Conservation (phyloP, 2,797 vertebrate species). For the Meriones psammophilus region DNA sequence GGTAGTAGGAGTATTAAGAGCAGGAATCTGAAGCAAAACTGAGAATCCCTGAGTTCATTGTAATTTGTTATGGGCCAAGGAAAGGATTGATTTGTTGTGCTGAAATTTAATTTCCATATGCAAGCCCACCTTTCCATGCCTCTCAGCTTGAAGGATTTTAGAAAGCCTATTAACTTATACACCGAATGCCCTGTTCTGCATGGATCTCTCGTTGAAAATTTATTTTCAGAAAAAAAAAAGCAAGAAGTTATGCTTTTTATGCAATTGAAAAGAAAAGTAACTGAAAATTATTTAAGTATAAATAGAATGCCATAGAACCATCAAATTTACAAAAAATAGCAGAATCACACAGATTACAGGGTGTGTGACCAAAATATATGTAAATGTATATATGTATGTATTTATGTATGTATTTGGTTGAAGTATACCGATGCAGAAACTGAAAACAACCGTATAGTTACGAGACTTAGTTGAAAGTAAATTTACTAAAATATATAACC, state of each 20-base stretch:
- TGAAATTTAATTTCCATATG: conserved; percentile 40
- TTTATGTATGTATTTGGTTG: background rate
- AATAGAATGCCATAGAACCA: background rate
- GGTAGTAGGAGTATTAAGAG: background rate
- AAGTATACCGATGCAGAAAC: background rate
- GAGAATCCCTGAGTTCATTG: background rate
- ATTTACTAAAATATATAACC: background rate
- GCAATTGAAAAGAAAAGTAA: background rate
- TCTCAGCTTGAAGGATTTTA: conserved; percentile 44
- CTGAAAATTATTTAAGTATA: background rate
- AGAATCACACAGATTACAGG: background rate
- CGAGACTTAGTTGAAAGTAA: background rate
- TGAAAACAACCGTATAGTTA: background rate
- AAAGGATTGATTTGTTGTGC: conserved; percentile 28
- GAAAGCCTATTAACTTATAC: background rate
- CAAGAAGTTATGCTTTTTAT: background rate
- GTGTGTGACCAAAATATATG: background rate
- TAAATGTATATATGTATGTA: background rate
- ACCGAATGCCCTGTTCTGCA: background rate
- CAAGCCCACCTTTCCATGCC: conserved; percentile 9
- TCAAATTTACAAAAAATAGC: background rate
- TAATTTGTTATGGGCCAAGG: conserved; percentile 12
- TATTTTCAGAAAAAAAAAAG: background rate
- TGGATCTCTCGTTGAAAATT: background rate
- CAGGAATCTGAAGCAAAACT: background rate